Base-by-base conservation (phyloP, 2,888 invertebrate species). In the Volucella bombylans region DNA sequence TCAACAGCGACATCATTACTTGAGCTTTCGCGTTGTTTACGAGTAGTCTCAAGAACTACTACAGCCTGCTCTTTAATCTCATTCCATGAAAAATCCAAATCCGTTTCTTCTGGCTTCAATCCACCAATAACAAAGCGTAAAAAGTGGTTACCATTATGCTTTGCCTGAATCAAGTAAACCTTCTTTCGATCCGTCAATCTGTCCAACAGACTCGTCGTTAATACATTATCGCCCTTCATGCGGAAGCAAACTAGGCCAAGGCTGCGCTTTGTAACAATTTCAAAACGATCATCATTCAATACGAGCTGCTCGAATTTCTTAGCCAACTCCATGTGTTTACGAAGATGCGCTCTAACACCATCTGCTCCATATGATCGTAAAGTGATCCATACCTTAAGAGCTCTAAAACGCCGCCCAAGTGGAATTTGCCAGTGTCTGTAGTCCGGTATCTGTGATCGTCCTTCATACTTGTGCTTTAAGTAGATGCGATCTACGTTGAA, bases 361-460 rank as follows among this genome's bases (percentile, higher is more conserved):
- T 95, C 94, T 4, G 95, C 94, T 0, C 98, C 98, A 88, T 96
- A 95, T 74, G 95, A 92, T 86, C 97, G 94, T 88, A 98, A 92
- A 0, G 97, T 97, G 85, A 97, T 97, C 98, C 98, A 98, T n/a
- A 98, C 92, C 91, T 98, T 98, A 18, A 98, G 92, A 0, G 98
- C 94, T 59, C 98, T 94, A 90, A 98, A 98, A 87, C 97, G 93
- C 54, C 98, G 93, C 0, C 97, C 97, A 31, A 98, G 92, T 0
- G 96, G 94, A 81, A 97, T 95, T 91, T 96, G 96, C 96, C 96
- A 96, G 89, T 96, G 95, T 92, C 96, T 91, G 69, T 94, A 93
- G 77, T 92, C 95, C 0, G 94, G 94, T 9, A 94, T 93, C 78
- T 91, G 89, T 0, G 94, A 93, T 47, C 93, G 90, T 1, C 94